Evolutionary conservation across 2,797 vertebrate species (phyloP).

Genomic region (Chiroxiphia lanceolata): DNA sequence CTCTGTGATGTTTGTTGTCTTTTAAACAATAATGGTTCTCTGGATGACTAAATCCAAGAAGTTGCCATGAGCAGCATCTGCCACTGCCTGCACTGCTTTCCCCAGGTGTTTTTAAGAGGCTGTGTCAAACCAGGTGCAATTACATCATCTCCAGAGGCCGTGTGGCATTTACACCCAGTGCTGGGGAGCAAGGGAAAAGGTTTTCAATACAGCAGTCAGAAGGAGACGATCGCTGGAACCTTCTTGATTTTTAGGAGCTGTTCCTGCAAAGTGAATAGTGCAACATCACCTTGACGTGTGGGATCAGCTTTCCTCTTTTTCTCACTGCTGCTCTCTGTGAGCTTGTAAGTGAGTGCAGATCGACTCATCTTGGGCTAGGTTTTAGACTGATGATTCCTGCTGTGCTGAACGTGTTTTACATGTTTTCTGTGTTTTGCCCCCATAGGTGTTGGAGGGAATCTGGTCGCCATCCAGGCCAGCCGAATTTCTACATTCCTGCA

Average conservation of each 20-base stretch:
- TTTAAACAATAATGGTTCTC: neutral
- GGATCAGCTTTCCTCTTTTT: neutral
- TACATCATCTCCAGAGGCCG: neutral
- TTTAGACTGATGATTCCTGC: neutral
- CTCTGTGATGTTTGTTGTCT: neutral
- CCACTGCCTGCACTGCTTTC: neutral
- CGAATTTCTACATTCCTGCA: constrained; percentile 95
- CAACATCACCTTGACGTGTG: neutral
- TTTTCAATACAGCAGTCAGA: neutral
- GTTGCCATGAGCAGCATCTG: neutral
- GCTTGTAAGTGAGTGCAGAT: neutral
- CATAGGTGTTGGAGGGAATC: constrained; percentile 92
- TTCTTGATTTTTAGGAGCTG: neutral
- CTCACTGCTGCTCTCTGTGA: neutral
- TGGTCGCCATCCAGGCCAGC: constrained; percentile 96
- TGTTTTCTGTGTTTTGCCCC: neutral
- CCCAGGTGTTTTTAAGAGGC: neutral
- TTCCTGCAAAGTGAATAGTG: neutral
- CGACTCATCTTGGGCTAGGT: neutral
- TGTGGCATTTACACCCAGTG: neutral
- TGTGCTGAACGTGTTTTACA: neutral
- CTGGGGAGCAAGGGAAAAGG: neutral
- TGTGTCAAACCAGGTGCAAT: neutral
- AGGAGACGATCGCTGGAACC: neutral
- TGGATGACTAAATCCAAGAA: neutral